A percentile compares a stretch with the other conserved stretches of the same genome.
Evolutionary conservation across 2,113 vertebrate genomes (phyloP).

Genomic region (Gobio gobio): DNA sequence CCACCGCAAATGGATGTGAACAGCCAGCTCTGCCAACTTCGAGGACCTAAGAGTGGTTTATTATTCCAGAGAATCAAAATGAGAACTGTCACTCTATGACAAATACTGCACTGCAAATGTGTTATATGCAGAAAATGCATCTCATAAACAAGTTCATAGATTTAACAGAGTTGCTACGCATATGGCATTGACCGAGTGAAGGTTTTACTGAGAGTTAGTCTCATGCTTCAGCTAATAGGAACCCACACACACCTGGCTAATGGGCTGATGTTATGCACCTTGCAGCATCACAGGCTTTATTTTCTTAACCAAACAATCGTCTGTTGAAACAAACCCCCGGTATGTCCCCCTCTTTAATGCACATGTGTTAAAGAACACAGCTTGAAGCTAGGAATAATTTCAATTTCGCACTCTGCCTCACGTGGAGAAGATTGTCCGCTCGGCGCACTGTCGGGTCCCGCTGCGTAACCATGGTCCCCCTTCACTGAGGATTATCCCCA

Average conservation of each 20-base stretch:
- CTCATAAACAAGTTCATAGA: not conserved
- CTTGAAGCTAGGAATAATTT: conserved; percentile 54
- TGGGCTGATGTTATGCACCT: conserved; percentile 1
- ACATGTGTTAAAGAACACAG: conserved; percentile 51
- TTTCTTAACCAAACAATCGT: conserved; percentile 36
- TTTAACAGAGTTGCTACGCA: not conserved
- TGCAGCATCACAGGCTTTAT: conserved; percentile 2
- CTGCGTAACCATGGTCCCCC: conserved; percentile 37
- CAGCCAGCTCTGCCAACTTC: not conserved
- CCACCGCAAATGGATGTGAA: conserved; percentile 16
- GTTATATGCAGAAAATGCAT: conserved; percentile 8
- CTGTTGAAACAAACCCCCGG: not conserved
- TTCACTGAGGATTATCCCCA: conserved; percentile 43
- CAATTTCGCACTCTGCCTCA: conserved; percentile 48
- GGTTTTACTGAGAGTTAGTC: not conserved
- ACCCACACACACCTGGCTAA: conserved; percentile 7
- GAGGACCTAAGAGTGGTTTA: conserved; percentile 22
- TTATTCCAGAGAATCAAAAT: conserved; percentile 19
- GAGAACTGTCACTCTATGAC: conserved; percentile 11
- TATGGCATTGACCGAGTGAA: not conserved
- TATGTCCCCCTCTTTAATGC: conserved; percentile 29
- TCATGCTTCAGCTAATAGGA: not conserved
- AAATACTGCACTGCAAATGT: not conserved
- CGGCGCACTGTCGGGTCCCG: not conserved
- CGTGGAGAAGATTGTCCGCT: conserved; percentile 46